These are phyloP conservation scores for Eufriesea mexicana DNA, from an alignment of 1,140 invertebrate genomes.

Conservation along the genomic window DNA sequence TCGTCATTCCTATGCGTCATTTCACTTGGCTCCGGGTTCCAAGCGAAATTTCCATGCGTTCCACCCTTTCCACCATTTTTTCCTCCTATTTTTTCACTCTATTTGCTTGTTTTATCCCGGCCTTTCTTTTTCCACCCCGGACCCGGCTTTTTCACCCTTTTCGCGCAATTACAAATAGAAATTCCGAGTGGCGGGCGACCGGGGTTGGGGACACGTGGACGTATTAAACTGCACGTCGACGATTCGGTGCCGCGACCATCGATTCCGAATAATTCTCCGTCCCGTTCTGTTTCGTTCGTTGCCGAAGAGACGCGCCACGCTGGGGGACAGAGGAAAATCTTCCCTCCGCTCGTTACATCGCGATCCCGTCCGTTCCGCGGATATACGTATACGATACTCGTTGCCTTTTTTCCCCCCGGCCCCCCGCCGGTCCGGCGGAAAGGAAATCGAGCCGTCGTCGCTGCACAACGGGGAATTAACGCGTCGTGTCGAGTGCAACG, in stretches of 20 bases:
- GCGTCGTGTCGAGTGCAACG: conserved; percentile 1
- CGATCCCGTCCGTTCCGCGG: neutral
- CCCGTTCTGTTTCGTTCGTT: neutral
- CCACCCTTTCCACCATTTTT: neutral
- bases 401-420: neutral
- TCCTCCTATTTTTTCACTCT: neutral
- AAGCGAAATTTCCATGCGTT: conserved; percentile 45
- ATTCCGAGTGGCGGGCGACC: neutral
- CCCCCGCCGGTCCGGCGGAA: neutral
- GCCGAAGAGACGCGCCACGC: neutral
- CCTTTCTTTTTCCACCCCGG: neutral
- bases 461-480: conserved; percentile 12
- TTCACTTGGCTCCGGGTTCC: conserved; percentile 36
- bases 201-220: neutral
- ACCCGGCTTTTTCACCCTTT: conserved; percentile 6
- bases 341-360: conserved; percentile 25
- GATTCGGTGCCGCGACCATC: conserved; percentile 6
- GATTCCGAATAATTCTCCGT: conserved; percentile 30
- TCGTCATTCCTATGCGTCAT: conserved; percentile 54
- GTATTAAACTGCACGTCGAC: conserved; percentile 18
- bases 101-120: neutral
- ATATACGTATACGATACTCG: neutral
- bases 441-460: conserved; percentile 4
- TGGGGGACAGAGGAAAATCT: neutral
- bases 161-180: conserved; percentile 52